Conservation (phyloP, 1,140 invertebrate species). For the Asobara japonica region DNA sequence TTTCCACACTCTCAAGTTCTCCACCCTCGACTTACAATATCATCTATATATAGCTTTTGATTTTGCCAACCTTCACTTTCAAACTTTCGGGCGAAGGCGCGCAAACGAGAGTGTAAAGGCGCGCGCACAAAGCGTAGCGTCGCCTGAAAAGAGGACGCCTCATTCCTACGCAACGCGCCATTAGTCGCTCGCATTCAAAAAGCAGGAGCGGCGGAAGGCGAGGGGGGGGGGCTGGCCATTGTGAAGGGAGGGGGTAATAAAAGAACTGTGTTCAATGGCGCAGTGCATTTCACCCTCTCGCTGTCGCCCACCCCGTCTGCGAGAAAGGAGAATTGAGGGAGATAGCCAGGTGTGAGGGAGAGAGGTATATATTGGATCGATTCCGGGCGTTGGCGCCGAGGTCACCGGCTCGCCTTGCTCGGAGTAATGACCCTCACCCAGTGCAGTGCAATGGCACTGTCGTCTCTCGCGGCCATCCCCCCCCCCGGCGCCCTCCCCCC, state of each 20-base stretch:
- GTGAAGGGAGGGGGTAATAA: constrained; percentile 10
- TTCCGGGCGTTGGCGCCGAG: constrained; percentile 66
- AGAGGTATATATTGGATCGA: no score
- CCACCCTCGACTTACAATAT: no score
- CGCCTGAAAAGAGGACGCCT: no score
- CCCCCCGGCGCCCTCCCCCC: constrained; percentile 6
- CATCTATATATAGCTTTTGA: no score
- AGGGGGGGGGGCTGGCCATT: background rate
- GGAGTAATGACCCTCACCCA: constrained; percentile 68
- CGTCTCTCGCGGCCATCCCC: constrained; percentile 31
- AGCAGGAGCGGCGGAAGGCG: background rate
- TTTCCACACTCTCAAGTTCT: no score
- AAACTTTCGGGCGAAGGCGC: no score
- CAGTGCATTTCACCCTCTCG: constrained; percentile 53
- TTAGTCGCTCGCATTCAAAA: no score
- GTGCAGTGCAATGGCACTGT: constrained; percentile 66
- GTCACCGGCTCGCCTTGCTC: constrained; percentile 65
- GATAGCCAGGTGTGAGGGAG: no score
- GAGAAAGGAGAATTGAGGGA: constrained; percentile 43
- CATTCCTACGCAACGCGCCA: no score
- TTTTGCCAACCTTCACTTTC: no score
- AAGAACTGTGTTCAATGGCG: constrained; percentile 14
- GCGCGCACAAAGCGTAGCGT: no score
- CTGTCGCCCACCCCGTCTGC: constrained; percentile 27
- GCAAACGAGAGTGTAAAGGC: no score